A percentile compares a stretch with the other conserved stretches of the same genome.
Conservation (phyloP, 2,888 invertebrate genomes). For the Osmoderma eremita region DNA sequence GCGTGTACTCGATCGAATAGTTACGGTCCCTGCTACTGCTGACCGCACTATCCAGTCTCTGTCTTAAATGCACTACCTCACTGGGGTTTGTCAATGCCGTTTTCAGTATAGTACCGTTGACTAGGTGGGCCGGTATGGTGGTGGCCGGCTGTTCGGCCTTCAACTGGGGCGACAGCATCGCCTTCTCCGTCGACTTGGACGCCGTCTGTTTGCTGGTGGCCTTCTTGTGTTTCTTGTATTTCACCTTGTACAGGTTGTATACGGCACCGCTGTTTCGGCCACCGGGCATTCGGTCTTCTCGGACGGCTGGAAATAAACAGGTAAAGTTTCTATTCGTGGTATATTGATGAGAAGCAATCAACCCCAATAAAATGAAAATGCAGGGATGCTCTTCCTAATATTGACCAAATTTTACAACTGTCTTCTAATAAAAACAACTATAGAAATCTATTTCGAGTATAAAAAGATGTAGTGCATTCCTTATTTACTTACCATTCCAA, state of each 20-base stretch:
- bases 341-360: no score
- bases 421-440: no score
- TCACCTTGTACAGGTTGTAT: conserved; percentile 98
- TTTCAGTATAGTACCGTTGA: conserved; percentile 93
- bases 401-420: no score
- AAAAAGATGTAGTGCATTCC: no score
- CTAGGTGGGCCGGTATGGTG: conserved; percentile 76
- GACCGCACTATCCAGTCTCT: conserved; percentile 87
- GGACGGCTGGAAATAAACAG: conserved; percentile 77
- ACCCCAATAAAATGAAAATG: no score
- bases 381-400: no score
- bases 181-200: conserved; percentile 59
- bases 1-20: conserved; percentile 83
- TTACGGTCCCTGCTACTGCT: conserved; percentile 85
- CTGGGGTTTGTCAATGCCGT: conserved; percentile 94
- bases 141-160: conserved; percentile 48
- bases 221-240: conserved; percentile 98
- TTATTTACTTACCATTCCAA: no score
- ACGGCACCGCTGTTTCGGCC: conserved; percentile 98
- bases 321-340: no score
- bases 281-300: conserved; percentile 99
- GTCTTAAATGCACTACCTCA: conserved; percentile 89
- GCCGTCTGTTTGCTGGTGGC: conserved; percentile 68
- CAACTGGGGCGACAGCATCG: conserved; percentile 60
- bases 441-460: no score